Base-by-base conservation (phyloP, 1,140 invertebrate species). In the Bombus haemorrhoidalis region DNA sequence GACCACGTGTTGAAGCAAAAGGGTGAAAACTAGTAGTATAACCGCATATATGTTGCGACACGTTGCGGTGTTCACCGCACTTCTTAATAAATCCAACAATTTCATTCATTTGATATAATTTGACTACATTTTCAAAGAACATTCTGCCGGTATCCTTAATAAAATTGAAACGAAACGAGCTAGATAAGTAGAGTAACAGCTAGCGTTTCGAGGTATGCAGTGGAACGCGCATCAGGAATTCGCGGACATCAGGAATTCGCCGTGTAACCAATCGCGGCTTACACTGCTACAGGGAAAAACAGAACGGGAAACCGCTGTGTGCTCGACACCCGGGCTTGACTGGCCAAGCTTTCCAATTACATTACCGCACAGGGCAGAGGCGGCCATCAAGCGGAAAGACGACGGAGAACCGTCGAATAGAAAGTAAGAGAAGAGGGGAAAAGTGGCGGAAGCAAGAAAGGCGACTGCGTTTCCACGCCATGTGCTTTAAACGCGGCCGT, bases 291-390 rank as follows among this genome's bases (percentile, higher is more conserved):
- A 6, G 6, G 68, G 83, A 85, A 85, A 78, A 85, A 80, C 68
- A 62, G 57, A 39, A 37, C 53, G 18, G 39, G 18, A 32, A 80
- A 62, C 62, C 74, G 43, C 22, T 22, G 32, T 34, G n/a, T 39
- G 76, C 53, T 32, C 25, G 77, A 62, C 41, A n/a, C 13, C 25
- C 39, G 34, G 5, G 72, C 47, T 25, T 43, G 28, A 28, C 66
- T 66, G 57, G 53, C 37, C 57, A n/a, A 57, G 78, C 78, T 85
- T 85, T 85, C 71, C 84, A 85, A 85, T 85, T 85, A 85, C 84
- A 85, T 85, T 85, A 85, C 71, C 64, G 37, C 47, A 4, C 37
- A 57, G n/a, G 34, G 22, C 8, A n/a, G 25, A 47, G n/a, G 18
- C 68, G 66, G 34, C 57, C 53, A 41, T 73, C 68, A 18, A 28